Evolutionary conservation across 2,888 invertebrate genomes (phyloP), one percentile per base, ranked within the genome.

Genomic region (Polyommatus iphigenia): DNA sequence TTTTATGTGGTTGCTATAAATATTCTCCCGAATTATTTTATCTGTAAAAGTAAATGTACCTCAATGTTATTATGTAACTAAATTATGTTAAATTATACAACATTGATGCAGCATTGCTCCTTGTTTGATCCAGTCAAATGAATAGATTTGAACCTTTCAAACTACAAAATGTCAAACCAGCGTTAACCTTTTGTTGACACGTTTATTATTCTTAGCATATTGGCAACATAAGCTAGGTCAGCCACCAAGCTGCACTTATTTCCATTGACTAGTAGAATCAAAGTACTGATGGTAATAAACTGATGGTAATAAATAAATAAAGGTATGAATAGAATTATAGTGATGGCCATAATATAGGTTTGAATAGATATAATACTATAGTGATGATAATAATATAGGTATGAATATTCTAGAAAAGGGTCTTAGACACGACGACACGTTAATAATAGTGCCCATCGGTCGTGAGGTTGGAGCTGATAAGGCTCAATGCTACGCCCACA

Each of bases 401-500:
- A 73, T 20, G 46, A 46, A 73, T 41, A 46, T 73, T 73, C 73
- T 73, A 73, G 73, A 46, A 73, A 46, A 41, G 67, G 67, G 67
- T 29, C 67, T 67, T 10, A 72, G 36, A 41, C 41, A 72, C 73
- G 24, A 36, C 72, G 72, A 73, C 73, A 73, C 73, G 73, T 41
- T 73, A 73, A 73, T 73, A 73, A 73, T 46, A 73, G 73, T 72
- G 41, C 46, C 67, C 29, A 67, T 67, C 46, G 73, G 41, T 20
- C 24, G 73, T 46, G 20, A 46, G 36, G 41, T 41, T 72, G 41
- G 73, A 2, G 10, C 46, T 41, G 73, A 73, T 46, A 73, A 73
- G 36, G 3, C 4, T 13, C 73, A 73, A 41, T 73, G 73, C 24
- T 46, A 46, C 73, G 73, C 46, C 73, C 46, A 73, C 73, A 67